Conservation (phyloP, 1,140 invertebrate genomes). For the Babylonia areolata region DNA sequence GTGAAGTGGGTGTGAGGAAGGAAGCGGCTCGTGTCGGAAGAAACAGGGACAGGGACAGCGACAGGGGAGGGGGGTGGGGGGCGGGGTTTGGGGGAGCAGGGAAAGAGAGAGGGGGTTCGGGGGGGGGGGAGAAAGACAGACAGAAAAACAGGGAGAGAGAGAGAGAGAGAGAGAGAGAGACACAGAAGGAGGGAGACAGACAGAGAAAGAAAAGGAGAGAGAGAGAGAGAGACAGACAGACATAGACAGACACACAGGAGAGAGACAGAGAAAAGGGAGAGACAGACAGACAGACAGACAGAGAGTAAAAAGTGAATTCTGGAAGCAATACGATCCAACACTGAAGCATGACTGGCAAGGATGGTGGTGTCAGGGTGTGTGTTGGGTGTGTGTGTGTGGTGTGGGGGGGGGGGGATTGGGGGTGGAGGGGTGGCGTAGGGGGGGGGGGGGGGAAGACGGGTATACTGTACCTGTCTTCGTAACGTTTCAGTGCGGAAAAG, state of each 20-base stretch:
- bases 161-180: conserved; percentile 13
- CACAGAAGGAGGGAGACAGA: not conserved
- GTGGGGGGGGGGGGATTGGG: not conserved
- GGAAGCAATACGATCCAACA: no score
- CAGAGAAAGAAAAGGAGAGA: not conserved
- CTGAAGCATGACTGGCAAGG: no score
- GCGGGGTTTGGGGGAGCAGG: not conserved
- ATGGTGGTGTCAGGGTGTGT: no score
- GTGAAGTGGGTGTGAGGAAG: not conserved
- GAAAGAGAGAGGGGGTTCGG: not conserved
- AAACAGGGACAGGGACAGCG: not conserved
- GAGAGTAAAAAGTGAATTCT: no score
- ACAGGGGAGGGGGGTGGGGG: not conserved
- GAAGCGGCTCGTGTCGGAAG: not conserved
- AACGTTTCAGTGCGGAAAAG: no score
- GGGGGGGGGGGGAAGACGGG: no score
- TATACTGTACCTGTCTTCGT: no score
- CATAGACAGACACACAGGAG: conserved; percentile 2
- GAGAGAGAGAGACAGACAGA: conserved; percentile 18
- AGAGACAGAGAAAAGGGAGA: no score
- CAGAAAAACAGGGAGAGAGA: not conserved
- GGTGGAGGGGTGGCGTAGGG: not conserved
- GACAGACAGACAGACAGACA: not conserved
- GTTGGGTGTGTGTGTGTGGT: no score
- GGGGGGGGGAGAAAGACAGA: not conserved